phyloP scores from a whole-genome alignment of 2,888 invertebrate genomes.

The Cartodere bifasciata region DNA sequence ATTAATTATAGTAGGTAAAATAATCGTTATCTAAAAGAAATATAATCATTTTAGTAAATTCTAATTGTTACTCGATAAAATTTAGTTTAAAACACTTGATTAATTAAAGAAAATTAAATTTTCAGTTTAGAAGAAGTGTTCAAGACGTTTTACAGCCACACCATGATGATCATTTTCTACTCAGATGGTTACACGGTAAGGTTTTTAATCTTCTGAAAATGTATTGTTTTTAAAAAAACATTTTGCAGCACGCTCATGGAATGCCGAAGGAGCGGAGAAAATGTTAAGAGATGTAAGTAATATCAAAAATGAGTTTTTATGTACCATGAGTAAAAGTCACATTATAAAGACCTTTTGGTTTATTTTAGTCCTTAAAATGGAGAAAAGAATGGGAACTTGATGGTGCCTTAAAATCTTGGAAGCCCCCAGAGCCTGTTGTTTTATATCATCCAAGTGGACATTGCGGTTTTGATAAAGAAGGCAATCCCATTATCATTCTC shows the following conservation, averaged over 20 bases:
- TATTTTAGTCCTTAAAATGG: slow-evolving; percentile 56
- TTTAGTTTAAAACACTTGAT: too few relatives aligned
- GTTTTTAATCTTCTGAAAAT: background rate
- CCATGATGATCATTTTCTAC: slow-evolving; percentile 65
- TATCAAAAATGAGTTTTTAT: too few relatives aligned
- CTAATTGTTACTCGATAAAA: too few relatives aligned
- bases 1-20: too few relatives aligned
- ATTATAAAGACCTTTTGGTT: slow-evolving; percentile 1
- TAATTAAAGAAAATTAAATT: too few relatives aligned
- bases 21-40: too few relatives aligned
- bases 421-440: slow-evolving; percentile 53
- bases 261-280: slow-evolving; percentile 76
- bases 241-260: slow-evolving; percentile 73
- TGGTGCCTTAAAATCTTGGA: slow-evolving; percentile 50
- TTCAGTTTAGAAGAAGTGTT: slow-evolving; percentile 63
- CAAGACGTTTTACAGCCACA: slow-evolving; percentile 53
- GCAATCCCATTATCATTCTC: slow-evolving; percentile 66
- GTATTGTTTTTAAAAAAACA: background rate
- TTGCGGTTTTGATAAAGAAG: slow-evolving; percentile 72
- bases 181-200: slow-evolving; percentile 71
- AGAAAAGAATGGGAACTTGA: slow-evolving; percentile 66
- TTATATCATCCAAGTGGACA: slow-evolving; percentile 69
- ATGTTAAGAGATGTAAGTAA: slow-evolving; percentile 71
- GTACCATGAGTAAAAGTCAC: background rate
- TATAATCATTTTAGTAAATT: too few relatives aligned